Evolutionary conservation across 2,113 vertebrate species (phyloP).

Genomic region (Lagopus muta): DNA sequence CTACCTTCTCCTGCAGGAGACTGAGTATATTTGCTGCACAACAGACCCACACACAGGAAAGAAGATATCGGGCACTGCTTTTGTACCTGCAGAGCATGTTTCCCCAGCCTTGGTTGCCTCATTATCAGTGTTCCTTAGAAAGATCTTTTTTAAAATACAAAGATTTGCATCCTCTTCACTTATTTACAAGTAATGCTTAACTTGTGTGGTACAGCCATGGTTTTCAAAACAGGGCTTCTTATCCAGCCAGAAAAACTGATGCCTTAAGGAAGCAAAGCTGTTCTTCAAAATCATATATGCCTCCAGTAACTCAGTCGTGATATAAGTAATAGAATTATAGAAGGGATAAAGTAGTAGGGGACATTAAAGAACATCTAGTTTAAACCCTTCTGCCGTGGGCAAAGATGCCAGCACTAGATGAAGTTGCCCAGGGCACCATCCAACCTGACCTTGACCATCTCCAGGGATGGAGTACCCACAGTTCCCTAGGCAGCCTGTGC

Average conservation of each 20-base stretch:
- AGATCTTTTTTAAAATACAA: not conserved
- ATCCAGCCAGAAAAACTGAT: not conserved
- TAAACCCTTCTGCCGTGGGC: no score
- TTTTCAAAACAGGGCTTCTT: not conserved
- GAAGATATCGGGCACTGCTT: not conserved
- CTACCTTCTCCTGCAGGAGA: slow-evolving; percentile 34
- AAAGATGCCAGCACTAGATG: no score
- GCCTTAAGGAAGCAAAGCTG: not conserved
- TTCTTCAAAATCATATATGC: not conserved
- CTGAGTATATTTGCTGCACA: slow-evolving; percentile 9
- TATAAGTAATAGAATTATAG: no score
- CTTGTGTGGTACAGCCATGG: not conserved
- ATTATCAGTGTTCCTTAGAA: not conserved
- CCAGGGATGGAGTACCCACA: no score
- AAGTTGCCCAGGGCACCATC: no score
- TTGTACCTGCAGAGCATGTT: not conserved
- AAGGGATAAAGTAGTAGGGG: no score
- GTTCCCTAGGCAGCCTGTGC: no score
- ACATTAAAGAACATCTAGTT: no score
- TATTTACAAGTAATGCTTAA: not conserved
- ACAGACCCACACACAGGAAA: not conserved
- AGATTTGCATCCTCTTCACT: not conserved
- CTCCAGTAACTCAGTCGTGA: not conserved
- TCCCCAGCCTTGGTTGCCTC: not conserved
- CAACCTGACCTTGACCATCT: no score